Evolutionary conservation across 1,140 invertebrate genomes (phyloP).

Genomic region (Phenacoccus solenopsis): DNA sequence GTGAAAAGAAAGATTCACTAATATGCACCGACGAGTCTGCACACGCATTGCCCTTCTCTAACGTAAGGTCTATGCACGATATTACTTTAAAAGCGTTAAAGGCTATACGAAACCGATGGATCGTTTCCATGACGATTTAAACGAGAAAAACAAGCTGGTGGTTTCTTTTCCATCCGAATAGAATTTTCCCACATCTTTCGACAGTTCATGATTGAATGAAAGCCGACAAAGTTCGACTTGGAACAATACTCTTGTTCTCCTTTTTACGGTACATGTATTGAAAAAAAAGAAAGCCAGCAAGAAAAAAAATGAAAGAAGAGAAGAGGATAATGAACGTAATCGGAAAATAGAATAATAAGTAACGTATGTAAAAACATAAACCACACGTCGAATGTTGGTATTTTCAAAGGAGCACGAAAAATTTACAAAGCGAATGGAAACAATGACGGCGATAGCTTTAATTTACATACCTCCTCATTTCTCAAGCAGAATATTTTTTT

Average conservation of each 20-base stretch:
- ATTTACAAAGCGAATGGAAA: slow-evolving; percentile 14
- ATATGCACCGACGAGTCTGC: too few species aligned
- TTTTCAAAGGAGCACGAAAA: background rate
- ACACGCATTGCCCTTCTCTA: too few species aligned
- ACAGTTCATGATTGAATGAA: background rate
- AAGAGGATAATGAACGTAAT: slow-evolving; percentile 7
- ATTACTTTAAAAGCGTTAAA: slow-evolving; percentile 6
- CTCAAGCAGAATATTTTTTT: background rate
- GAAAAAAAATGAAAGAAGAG: background rate
- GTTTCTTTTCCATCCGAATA: background rate
- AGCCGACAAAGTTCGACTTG: background rate
- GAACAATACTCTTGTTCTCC: background rate
- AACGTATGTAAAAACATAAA: slow-evolving; percentile 13
- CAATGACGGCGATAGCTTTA: slow-evolving; percentile 12
- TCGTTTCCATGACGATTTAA: background rate
- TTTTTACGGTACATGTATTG: background rate
- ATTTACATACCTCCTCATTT: slow-evolving; percentile 7
- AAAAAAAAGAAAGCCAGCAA: background rate
- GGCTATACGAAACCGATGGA: background rate
- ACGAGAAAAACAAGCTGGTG: background rate
- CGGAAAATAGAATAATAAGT: slow-evolving; percentile 17
- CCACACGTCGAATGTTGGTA: slow-evolving; percentile 4
- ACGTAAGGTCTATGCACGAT: background rate
- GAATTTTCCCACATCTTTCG: background rate
- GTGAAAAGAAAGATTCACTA: background rate